Evolutionary conservation across 2,797 vertebrate genomes (phyloP), one percentile per base, ranked within the genome.

Genomic region (Pterois miles): DNA sequence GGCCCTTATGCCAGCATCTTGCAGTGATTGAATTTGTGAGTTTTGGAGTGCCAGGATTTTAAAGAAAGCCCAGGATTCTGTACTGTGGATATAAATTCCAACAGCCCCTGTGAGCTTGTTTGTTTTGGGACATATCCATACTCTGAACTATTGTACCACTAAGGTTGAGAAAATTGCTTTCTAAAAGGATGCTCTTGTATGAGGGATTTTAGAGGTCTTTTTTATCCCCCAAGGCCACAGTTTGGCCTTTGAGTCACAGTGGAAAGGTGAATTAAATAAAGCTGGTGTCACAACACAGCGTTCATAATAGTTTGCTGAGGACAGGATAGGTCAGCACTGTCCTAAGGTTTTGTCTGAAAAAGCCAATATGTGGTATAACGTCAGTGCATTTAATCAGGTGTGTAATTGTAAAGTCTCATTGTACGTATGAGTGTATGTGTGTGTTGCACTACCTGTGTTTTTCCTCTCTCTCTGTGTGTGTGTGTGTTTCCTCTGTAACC

Each of bases 181-280:
- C 22, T 14, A 73, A 74, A 78, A 65, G 73, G 46, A 82, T 53
- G 46, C 57, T 38, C n/a, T 79, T 70, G 43, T 80, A 82, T 76
- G 80, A 85, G 86, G 81, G 58, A 88, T 76, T 82, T 77, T 73
- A 53, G 60, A 86, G 36, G 23, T 59, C 12, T 46, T 66, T 48
- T 80, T 66, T 31, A 74, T 66, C 22, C 29, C 57, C 20, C 18
- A 31, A 64, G 66, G 87, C 38, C 53, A 50, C 10, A 2, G 71
- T 80, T 34, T 81, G 54, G 67, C 59, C 70, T 78, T 76, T 68
- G 65, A 83, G 69, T 82, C 31, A 18, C 1, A 20, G 56, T 29
- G 62, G 69, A 58, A 59, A 78, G 78, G 80, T 81, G 73, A 85
- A 82, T 84, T 83, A 72, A 76, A 76, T 84, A 66, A 81, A 78